Percentiles rank a stretch among this genome's conserved stretches.
Evolutionary conservation across 2,888 invertebrate species (phyloP).

Genomic region (Sicus ferrugineus): DNA sequence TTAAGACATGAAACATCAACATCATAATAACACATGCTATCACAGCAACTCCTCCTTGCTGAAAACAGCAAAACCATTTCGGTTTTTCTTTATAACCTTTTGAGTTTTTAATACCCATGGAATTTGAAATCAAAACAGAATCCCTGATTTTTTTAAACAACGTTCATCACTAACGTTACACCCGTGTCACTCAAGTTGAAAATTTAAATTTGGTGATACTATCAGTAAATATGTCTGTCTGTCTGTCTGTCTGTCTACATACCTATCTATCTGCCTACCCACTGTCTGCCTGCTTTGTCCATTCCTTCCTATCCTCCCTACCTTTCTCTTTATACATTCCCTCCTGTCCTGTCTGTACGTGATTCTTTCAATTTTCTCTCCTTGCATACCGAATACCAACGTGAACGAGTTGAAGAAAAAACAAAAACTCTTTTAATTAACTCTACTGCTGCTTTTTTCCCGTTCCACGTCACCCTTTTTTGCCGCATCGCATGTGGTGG

Average conservation of each 20-base stretch:
- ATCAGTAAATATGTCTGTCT: neutral
- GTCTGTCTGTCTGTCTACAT: neutral
- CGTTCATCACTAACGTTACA: slow-evolving; percentile 19
- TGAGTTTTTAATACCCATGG: no score
- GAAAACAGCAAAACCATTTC: no score
- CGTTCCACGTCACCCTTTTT: neutral
- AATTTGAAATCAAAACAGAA: no score
- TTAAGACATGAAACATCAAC: neutral
- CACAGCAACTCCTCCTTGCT: no score
- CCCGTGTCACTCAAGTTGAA: neutral
- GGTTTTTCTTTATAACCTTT: no score
- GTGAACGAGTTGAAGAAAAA: neutral
- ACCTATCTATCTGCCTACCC: neutral
- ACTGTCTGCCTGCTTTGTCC: neutral
- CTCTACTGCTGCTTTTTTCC: slow-evolving; percentile 2
- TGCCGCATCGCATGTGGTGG: neutral
- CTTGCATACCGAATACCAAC: neutral
- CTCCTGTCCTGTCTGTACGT: neutral
- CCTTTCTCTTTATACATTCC: neutral
- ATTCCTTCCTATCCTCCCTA: neutral
- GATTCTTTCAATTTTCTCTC: slow-evolving; percentile 7
- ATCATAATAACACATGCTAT: no score
- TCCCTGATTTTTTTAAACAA: no score
- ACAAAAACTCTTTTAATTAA: slow-evolving; percentile 21
- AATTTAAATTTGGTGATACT: neutral